These are phyloP conservation scores for Leptoclinus maculatus DNA, from an alignment of 2,797 vertebrate genomes.

Conservation along the genomic window DNA sequence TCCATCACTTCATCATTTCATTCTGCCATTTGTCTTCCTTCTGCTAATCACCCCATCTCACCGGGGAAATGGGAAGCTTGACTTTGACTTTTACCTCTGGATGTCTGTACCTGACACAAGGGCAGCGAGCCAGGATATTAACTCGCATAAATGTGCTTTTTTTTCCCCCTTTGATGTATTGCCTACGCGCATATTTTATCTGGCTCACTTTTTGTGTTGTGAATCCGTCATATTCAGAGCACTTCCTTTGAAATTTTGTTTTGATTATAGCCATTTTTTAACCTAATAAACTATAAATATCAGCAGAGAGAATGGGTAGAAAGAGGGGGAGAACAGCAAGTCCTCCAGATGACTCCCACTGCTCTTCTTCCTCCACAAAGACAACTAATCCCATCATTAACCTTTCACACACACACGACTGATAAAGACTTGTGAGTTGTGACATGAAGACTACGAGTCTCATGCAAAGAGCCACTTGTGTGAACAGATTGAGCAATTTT, in stretches of 20 bases:
- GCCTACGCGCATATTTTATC: constrained; percentile 50
- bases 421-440: neutral
- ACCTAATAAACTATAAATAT: constrained; percentile 64
- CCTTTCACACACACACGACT: constrained; percentile 24
- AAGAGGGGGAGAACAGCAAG: constrained; percentile 22
- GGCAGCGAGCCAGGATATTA: constrained; percentile 72
- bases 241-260: constrained; percentile 58
- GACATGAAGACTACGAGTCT: neutral
- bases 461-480: neutral
- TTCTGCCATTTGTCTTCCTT: constrained; percentile 55
- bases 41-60: constrained; percentile 67
- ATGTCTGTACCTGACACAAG: constrained; percentile 68
- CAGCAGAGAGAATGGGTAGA: constrained; percentile 13
- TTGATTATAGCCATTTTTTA: constrained; percentile 65
- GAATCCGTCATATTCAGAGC: constrained; percentile 65
- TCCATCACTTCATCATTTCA: constrained; percentile 26
- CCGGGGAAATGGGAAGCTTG: constrained; percentile 67
- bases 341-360: constrained; percentile 53
- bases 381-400: constrained; percentile 73
- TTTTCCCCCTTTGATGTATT: constrained; percentile 56
- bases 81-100: constrained; percentile 76
- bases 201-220: constrained; percentile 62
- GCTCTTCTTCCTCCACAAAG: constrained; percentile 48
- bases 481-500: neutral
- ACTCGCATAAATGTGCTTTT: constrained; percentile 65